A percentile compares a stretch with the other conserved stretches of the same genome.
phyloP scores from a whole-genome alignment of 2,797 vertebrate species.

The Platyrinchus mystaceus region DNA sequence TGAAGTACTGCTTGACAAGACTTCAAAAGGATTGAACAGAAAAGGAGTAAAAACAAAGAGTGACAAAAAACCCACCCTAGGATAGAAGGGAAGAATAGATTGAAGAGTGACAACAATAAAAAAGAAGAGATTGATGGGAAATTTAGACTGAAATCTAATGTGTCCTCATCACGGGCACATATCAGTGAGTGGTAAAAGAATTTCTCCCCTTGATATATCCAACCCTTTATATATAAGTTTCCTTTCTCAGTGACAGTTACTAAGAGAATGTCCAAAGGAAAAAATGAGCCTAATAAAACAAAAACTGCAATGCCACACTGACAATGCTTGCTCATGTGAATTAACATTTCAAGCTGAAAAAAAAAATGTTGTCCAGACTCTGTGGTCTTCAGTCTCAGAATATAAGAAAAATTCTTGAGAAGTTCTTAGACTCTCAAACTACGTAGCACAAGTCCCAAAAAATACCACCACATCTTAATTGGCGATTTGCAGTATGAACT shows the following conservation, averaged over 20 bases:
- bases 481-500: background rate
- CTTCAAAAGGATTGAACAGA: background rate
- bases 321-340: background rate
- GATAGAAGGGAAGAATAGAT: background rate
- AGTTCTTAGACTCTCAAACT: background rate
- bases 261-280: background rate
- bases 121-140: background rate
- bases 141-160: background rate
- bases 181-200: background rate
- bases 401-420: background rate
- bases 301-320: background rate
- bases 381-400: background rate
- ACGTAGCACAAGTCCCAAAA: rapidly evolving
- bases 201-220: background rate
- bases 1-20: background rate
- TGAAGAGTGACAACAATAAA: background rate
- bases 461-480: background rate
- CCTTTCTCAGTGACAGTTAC: background rate
- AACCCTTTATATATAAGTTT: background rate
- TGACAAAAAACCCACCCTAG: background rate
- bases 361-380: rapidly evolving
- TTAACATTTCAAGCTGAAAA: background rate
- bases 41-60: background rate
- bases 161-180: background rate
- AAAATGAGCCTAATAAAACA: background rate